Conservation (phyloP, 2,797 vertebrate genomes). For the Falco concolor region DNA sequence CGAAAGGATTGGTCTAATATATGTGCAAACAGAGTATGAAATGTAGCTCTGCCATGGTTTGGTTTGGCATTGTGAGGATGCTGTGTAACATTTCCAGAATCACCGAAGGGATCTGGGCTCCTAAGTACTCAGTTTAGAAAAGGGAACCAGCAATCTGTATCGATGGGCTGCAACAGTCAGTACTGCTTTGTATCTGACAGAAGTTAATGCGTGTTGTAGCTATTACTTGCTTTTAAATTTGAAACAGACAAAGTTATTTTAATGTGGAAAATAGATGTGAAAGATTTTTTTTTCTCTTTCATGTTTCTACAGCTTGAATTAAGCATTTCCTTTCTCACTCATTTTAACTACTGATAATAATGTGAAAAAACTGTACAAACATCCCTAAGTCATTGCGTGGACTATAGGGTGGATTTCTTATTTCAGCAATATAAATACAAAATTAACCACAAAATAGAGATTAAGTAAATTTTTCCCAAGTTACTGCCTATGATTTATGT, state of each 20-base stretch:
- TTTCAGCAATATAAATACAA: not conserved
- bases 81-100: not conserved
- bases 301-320: not conserved
- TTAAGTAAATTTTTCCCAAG: not conserved
- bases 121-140: accelerated
- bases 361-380: not conserved
- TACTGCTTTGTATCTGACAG: not conserved
- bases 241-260: constrained; percentile 20
- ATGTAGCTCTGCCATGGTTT: not conserved
- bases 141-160: not conserved
- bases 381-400: not conserved
- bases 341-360: not conserved
- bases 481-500: not conserved
- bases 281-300: not conserved
- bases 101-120: not conserved
- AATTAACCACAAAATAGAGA: not conserved
- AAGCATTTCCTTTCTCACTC: not conserved
- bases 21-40: not conserved
- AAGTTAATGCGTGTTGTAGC: not conserved
- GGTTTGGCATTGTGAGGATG: not conserved
- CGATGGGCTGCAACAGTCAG: not conserved
- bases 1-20: not conserved
- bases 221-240: not conserved
- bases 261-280: not conserved
- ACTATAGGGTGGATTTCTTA: not conserved